phyloP scores from a whole-genome alignment of 2,797 vertebrate genomes.

The Crenichthys baileyi region DNA sequence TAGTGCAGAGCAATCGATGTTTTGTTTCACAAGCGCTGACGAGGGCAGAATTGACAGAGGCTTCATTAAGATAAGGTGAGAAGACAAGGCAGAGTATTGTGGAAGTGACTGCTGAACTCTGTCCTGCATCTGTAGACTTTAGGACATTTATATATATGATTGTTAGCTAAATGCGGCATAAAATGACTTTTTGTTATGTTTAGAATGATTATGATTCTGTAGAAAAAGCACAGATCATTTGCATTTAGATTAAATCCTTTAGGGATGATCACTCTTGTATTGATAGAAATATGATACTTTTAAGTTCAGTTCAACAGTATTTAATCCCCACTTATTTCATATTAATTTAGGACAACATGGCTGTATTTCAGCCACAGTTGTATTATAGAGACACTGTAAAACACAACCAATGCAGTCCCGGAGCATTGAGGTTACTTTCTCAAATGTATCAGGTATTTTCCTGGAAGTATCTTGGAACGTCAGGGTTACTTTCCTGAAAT shows the following conservation, averaged over 20 bases:
- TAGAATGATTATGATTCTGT: not conserved
- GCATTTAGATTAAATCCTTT: not conserved
- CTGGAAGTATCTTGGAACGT: not conserved
- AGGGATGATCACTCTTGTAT: not conserved
- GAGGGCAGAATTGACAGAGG: constrained; percentile 59
- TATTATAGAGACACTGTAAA: not conserved
- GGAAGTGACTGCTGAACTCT: constrained; percentile 25
- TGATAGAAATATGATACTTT: not conserved
- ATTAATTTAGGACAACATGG: not conserved
- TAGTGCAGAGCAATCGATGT: constrained; percentile 67
- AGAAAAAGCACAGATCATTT: not conserved
- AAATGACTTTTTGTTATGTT: not conserved
- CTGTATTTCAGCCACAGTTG: not conserved
- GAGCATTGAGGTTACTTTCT: not conserved
- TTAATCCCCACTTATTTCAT: not conserved
- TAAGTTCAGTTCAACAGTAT: not conserved
- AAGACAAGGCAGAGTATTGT: constrained; percentile 39
- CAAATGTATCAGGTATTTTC: not conserved
- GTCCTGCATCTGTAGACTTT: constrained; percentile 20
- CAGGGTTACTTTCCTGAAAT: not conserved
- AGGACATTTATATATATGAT: constrained; percentile 3
- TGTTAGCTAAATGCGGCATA: constrained; percentile 18
- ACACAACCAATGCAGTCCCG: not conserved
- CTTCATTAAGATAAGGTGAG: constrained; percentile 62
- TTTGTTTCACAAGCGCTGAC: constrained; percentile 74